Percentiles rank a stretch among this genome's conserved stretches.
phyloP scores from a whole-genome alignment of 2,888 invertebrate species.

The Brenthis hecate region DNA sequence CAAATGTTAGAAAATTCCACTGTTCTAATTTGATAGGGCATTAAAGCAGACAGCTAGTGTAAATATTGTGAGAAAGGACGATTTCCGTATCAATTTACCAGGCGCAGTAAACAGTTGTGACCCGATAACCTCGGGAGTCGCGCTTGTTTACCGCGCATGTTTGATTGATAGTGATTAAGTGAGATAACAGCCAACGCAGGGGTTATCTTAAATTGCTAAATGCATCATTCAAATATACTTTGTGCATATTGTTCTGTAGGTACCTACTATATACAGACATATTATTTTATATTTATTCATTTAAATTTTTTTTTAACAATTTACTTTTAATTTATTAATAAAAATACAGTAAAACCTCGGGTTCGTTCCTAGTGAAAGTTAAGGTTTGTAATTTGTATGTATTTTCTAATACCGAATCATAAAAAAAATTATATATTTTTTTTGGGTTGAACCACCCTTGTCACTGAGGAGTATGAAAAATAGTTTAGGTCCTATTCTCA shows the following conservation, averaged over 20 bases:
- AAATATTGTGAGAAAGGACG: constrained; percentile 44
- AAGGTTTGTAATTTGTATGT: too few species aligned
- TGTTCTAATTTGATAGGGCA: constrained; percentile 24
- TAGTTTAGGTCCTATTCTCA: too few species aligned
- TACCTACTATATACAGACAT: too few species aligned
- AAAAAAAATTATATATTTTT: too few species aligned
- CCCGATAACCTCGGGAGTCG: constrained; percentile 56
- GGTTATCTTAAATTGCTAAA: constrained; percentile 56
- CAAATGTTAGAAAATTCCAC: constrained; percentile 20
- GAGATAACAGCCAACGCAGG: constrained; percentile 45
- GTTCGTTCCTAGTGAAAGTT: too few species aligned
- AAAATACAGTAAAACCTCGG: too few species aligned
- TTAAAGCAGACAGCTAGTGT: constrained; percentile 37
- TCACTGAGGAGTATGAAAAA: too few species aligned
- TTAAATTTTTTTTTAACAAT: too few species aligned
- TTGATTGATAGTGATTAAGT: constrained; percentile 68
- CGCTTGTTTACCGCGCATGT: constrained; percentile 65
- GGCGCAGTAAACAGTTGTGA: constrained; percentile 41
- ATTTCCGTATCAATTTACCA: constrained; percentile 50
- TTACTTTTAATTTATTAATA: too few species aligned
- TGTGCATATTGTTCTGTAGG: constrained; percentile 40
- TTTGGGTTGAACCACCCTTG: too few species aligned
- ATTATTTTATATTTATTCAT: too few species aligned
- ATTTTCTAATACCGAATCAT: too few species aligned
- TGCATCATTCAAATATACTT: constrained; percentile 45